These are phyloP conservation scores for Alectura lathami DNA, from an alignment of 2,113 vertebrate species.

Conservation along the genomic window DNA sequence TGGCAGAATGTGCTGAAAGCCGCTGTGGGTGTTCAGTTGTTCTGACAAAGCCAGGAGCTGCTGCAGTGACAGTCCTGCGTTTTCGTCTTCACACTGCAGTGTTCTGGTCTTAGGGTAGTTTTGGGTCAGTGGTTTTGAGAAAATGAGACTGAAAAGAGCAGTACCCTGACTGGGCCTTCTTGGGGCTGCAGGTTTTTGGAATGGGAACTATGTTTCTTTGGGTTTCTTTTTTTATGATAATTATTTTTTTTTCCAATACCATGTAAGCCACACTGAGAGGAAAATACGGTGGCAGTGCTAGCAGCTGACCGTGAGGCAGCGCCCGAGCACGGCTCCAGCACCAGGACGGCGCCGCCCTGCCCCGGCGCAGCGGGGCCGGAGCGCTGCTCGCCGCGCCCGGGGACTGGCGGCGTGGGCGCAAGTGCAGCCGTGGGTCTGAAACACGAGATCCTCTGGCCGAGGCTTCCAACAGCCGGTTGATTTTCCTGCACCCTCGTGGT, in stretches of 20 bases:
- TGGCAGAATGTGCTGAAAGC: neutral
- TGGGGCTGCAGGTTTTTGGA: neutral
- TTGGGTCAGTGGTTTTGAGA: neutral
- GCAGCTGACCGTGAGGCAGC: neutral
- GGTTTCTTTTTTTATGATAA: neutral
- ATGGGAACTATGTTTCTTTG: neutral
- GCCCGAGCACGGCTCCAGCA: neutral
- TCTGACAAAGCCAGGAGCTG: neutral
- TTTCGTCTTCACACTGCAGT: neutral
- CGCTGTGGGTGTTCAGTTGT: neutral
- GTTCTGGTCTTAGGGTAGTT: neutral
- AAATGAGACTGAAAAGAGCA: neutral
- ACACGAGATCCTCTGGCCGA: constrained; percentile 10
- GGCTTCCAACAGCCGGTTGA: neutral
- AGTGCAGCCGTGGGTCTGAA: neutral
- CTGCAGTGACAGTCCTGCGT: neutral
- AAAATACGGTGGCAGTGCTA: neutral
- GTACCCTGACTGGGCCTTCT: neutral
- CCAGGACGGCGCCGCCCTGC: neutral
- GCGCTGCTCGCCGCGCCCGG: neutral
- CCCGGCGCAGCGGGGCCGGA: neutral
- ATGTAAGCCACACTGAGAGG: neutral
- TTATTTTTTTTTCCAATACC: neutral
- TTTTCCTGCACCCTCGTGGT: neutral
- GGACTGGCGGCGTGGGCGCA: neutral